A percentile compares a stretch with the other conserved stretches of the same genome.
Conservation (phyloP, 2,113 vertebrate genomes). For the Microtus pennsylvanicus region DNA sequence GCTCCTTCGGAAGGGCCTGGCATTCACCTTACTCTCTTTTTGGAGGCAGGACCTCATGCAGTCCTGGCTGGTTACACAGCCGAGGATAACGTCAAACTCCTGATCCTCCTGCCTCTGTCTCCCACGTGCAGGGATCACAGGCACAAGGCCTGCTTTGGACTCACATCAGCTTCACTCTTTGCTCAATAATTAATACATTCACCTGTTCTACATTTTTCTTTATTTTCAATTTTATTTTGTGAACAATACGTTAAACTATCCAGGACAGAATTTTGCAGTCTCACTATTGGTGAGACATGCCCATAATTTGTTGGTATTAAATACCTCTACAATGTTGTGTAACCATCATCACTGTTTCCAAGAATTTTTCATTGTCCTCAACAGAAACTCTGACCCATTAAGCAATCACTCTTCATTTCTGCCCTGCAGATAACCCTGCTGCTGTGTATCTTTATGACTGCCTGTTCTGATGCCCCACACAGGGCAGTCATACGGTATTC, state of each 20-base stretch:
- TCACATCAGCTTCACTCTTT: too few relatives aligned
- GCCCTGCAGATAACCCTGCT: background rate
- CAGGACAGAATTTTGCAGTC: background rate
- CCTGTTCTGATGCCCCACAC: background rate
- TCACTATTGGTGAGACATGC: background rate
- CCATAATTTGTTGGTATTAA: background rate
- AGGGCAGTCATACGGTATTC: background rate
- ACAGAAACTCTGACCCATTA: constrained; percentile 23
- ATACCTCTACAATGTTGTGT: background rate
- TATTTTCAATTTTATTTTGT: background rate
- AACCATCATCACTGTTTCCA: background rate
- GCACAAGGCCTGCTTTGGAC: background rate
- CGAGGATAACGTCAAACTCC: too few relatives aligned
- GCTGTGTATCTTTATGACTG: background rate
- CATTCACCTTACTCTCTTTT: background rate
- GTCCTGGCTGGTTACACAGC: background rate
- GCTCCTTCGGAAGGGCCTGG: background rate
- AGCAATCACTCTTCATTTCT: background rate
- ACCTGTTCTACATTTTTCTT: background rate
- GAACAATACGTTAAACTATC: background rate
- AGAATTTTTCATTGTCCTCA: background rate
- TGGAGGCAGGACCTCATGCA: background rate
- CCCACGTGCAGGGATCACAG: too few relatives aligned
- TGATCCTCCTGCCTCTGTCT: background rate
- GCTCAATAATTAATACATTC: background rate